Conservation (phyloP, 2,113 vertebrate genomes). For the Callocephalon fimbriatum region DNA sequence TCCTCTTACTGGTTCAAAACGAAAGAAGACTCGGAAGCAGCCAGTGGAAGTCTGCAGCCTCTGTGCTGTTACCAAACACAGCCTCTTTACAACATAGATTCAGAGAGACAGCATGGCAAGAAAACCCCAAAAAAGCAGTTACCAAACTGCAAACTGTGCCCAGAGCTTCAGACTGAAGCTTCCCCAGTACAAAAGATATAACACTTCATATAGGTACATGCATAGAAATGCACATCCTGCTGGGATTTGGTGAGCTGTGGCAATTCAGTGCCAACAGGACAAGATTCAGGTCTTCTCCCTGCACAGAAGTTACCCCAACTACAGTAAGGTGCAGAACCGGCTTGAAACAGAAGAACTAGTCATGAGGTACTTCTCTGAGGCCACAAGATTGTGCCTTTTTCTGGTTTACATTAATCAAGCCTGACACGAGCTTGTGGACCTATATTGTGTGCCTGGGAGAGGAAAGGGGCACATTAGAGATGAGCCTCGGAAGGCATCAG, state of each 20-base stretch:
- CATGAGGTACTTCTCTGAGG: neutral
- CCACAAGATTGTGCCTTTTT: neutral
- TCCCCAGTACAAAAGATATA: neutral
- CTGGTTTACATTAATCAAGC: neutral
- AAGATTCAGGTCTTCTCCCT: neutral
- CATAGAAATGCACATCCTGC: neutral
- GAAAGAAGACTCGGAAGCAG: neutral
- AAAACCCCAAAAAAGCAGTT: fast-evolving
- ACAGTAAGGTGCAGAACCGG: fast-evolving
- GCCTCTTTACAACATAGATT: neutral
- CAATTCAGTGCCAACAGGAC: neutral
- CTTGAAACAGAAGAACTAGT: neutral
- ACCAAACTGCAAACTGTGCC: neutral
- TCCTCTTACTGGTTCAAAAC: neutral
- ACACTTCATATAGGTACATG: neutral
- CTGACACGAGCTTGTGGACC: neutral
- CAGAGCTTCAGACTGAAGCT: neutral
- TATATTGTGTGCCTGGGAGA: neutral
- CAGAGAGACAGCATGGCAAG: neutral
- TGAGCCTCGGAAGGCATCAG: neutral
- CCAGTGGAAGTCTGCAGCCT: neutral
- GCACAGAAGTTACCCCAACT: fast-evolving
- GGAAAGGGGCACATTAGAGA: neutral
- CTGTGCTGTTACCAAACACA: neutral
- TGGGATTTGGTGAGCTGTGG: too few species aligned